Evolutionary conservation across 2,113 vertebrate species (phyloP).

Genomic region (Mystacornis crossleyi): DNA sequence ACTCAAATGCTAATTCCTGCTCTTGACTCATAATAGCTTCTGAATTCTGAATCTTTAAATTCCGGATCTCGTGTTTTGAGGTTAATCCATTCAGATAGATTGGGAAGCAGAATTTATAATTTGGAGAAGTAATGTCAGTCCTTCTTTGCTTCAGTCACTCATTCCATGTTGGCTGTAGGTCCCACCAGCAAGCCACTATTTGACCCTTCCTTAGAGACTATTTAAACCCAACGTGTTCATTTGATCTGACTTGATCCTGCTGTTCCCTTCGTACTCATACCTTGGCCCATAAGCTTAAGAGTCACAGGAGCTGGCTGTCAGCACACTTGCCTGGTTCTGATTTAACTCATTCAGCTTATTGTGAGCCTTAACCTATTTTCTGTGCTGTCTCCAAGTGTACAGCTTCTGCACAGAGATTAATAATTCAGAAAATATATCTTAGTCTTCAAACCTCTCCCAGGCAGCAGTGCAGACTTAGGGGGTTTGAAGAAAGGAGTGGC

Average conservation of each 20-base stretch:
- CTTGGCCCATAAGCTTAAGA: conserved; percentile 9
- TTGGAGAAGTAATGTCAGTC: conserved; percentile 35
- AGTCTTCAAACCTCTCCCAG: background rate
- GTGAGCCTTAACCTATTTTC: conserved; percentile 54
- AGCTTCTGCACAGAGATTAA: conserved; percentile 34
- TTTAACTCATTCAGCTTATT: conserved; percentile 62
- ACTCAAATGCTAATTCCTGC: conserved; percentile 70
- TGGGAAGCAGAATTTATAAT: conserved; percentile 56
- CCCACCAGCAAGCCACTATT: background rate
- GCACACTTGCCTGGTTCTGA: background rate
- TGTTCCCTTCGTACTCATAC: background rate
- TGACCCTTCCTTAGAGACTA: background rate
- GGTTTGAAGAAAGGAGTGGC: background rate
- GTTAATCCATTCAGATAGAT: conserved; percentile 67
- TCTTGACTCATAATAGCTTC: conserved; percentile 74
- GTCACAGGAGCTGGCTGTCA: background rate
- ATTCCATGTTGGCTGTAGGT: background rate
- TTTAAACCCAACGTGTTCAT: background rate
- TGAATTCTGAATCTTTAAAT: conserved; percentile 68
- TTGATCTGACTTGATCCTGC: background rate
- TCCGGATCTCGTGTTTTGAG: conserved; percentile 55
- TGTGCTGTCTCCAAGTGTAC: background rate
- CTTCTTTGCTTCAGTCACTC: conserved; percentile 31
- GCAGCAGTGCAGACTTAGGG: background rate
- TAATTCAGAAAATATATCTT: background rate